Conservation (phyloP, 2,888 invertebrate species). For the Nasonia oneida region DNA sequence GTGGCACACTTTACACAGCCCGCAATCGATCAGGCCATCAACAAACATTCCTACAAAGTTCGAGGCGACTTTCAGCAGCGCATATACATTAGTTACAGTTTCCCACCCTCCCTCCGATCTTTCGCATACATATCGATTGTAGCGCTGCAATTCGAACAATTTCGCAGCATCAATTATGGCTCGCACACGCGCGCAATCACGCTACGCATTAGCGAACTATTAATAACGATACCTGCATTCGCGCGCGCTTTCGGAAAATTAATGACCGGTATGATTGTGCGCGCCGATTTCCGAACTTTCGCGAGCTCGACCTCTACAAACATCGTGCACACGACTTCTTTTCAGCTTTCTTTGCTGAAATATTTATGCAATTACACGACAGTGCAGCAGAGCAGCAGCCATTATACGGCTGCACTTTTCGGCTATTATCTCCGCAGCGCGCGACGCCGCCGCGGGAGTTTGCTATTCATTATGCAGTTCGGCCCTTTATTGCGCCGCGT, state of each 20-base stretch:
- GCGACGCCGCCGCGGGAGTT: conserved; percentile 5
- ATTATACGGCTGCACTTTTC: conserved; percentile 25
- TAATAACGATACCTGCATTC: conserved; percentile 53
- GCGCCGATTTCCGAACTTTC: neutral
- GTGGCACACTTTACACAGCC: too few relatives aligned
- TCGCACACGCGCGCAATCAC: conserved; percentile 51
- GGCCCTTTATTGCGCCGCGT: conserved; percentile 49
- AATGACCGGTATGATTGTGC: conserved; percentile 20
- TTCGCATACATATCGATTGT: neutral
- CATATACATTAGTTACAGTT: neutral
- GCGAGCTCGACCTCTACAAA: neutral
- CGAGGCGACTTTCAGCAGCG: neutral
- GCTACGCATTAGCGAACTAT: conserved; percentile 59
- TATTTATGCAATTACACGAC: conserved; percentile 45
- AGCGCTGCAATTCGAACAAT: neutral
- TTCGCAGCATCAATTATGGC: conserved; percentile 36
- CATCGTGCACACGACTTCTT: neutral
- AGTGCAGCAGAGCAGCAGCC: neutral
- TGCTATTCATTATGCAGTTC: conserved; percentile 52
- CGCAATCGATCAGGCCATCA: neutral
- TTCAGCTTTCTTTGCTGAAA: conserved; percentile 16
- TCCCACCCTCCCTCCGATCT: neutral
- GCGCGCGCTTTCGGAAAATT: conserved; percentile 22
- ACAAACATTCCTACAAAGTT: neutral
- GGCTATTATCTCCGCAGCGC: conserved; percentile 35